Conservation (phyloP, 2,113 vertebrate species). For the Cyanocitta stelleri region DNA sequence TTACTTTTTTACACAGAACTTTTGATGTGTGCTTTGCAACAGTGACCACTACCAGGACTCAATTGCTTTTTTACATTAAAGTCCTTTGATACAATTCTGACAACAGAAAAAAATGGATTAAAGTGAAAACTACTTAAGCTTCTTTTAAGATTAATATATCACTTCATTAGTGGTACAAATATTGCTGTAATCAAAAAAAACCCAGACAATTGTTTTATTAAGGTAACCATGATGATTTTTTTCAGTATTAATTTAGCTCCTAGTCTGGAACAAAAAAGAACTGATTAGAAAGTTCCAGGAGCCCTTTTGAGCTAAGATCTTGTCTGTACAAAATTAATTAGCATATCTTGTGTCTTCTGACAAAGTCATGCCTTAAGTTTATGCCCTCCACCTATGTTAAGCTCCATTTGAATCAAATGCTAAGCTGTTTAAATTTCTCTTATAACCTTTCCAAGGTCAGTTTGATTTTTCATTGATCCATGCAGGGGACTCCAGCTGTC, state of each 20-base stretch:
- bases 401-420: not conserved
- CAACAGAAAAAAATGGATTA: not conserved
- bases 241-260: not conserved
- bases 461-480: not conserved
- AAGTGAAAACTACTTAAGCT: not conserved
- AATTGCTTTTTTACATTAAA: not conserved
- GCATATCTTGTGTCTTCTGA: not conserved
- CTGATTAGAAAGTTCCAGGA: not conserved
- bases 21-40: not conserved
- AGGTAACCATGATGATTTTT: not conserved
- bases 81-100: not conserved
- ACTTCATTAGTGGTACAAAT: not conserved
- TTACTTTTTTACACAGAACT: not conserved
- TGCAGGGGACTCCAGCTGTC: not conserved
- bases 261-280: not conserved
- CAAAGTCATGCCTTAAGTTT: not conserved
- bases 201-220: not conserved
- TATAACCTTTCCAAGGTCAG: not conserved
- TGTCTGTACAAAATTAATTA: not conserved
- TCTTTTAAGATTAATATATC: not conserved
- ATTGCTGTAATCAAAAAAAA: not conserved
- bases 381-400: not conserved
- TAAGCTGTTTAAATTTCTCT: not conserved
- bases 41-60: not conserved
- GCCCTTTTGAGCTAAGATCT: not conserved